Evolutionary conservation across 2,888 invertebrate genomes (phyloP), one percentile per base, ranked within the genome.

Genomic region (Loripinus fragilis): DNA sequence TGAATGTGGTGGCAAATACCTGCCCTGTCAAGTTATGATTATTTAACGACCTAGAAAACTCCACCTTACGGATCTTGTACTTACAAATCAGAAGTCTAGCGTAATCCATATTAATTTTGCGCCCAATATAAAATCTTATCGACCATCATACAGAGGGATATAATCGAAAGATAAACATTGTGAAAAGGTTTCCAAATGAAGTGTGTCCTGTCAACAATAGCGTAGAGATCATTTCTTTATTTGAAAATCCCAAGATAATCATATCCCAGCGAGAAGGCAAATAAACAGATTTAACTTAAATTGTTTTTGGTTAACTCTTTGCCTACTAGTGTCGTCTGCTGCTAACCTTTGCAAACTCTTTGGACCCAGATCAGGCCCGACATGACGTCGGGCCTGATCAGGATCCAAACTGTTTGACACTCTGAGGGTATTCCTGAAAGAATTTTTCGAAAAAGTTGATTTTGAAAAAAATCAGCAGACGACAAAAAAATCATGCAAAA

Each of bases 141-240:
- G 33, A 33, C 60, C 33, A 60, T 60, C 60, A 33, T 33, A 60
- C n/a, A 60, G 60, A 60, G 60, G 60, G 33, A 60, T 60, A 60
- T 60, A 60, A 60, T 60, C 33, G 60, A 28, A 60, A 33, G 60
- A 60, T 33, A 60, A 60, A 60, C 60, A 60, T 60, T 60, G 33
- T 60, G 60, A 60, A 20, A 60, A 60, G 60, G 60, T 60, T 60
- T 60, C 60, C 60, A 60, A 60, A 60, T 60, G 60, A 60, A 60
- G 60, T 60, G 60, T 60, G 5, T 15, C 12, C 60, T 60, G 60
- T 60, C 60, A 60, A 60, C 60, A 60, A 60, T 60, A 60, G 33
- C 33, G 7, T 10, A 33, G 60, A n/a, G 33, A 28, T 60, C 60
- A 20, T 33, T 60, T 60, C 60, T 60, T 60, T 60, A 60, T 60